Evolutionary conservation across 2,113 vertebrate genomes (phyloP).

Genomic region (Nycticebus coucang): DNA sequence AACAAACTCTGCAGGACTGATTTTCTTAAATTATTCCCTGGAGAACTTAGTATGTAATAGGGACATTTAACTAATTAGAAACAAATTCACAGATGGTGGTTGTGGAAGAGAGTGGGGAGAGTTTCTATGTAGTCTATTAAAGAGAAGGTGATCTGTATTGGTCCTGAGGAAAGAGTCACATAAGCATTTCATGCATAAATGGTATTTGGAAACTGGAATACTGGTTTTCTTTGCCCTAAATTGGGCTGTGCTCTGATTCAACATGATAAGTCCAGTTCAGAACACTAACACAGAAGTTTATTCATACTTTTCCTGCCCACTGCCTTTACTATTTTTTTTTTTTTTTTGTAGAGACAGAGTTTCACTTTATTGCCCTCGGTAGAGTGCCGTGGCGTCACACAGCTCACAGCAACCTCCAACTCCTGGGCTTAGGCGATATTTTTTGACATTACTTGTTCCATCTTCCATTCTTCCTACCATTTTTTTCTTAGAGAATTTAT

Average conservation of each 20-base stretch:
- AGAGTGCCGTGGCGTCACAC: no score
- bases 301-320: background rate
- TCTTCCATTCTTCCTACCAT: background rate
- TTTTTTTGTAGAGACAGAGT: no score
- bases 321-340: slow-evolving; percentile 15
- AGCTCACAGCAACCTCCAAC: no score
- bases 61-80: slow-evolving; percentile 75
- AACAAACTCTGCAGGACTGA: slow-evolving; percentile 74
- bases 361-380: no score
- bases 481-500: background rate
- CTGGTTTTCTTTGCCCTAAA: background rate
- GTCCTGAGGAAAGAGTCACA: background rate
- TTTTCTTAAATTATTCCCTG: slow-evolving; percentile 76
- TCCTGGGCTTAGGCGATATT: no score
- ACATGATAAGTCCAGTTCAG: background rate
- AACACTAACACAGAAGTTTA: background rate
- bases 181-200: background rate
- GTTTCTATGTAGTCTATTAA: background rate
- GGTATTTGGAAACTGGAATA: background rate
- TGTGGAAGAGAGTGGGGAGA: background rate
- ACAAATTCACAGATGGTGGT: background rate
- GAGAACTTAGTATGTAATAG: slow-evolving; percentile 72
- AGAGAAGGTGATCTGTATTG: background rate
- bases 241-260: background rate
- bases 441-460: background rate